Evolutionary conservation across 2,888 invertebrate species (phyloP), one percentile per base, ranked within the genome.

Genomic region (Drosophila quinaria): DNA sequence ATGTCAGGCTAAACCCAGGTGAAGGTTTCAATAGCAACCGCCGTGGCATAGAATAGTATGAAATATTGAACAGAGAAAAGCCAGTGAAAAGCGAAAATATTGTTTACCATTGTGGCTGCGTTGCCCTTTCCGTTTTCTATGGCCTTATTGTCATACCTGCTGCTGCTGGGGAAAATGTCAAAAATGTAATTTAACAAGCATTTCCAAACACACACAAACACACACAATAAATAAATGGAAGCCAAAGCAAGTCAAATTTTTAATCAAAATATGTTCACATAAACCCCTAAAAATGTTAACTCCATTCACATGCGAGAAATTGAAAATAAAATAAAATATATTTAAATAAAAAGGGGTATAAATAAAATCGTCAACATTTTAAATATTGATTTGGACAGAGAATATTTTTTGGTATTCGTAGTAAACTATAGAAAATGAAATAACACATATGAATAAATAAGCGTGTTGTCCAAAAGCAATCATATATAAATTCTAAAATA

Each of bases 171-270:
- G 25, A 63, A 68, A 65, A 51, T 55, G 61, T 69, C 63, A 44
- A 70, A 76, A 82, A 87, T 79, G 51, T 70, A 74, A 87, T 85
- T 76, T 71, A 70, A 79, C 69, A 68, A 82, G 60, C 74, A 63
- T 78, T 84, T 63, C 52, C 50, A 35, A 62, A 25, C 58, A 33
- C 46, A 60, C 11, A 17, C 19, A 46, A 29, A 22, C 44, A 58
- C 51, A 15, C 51, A 15, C 35, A 49, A 63, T 13, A n/a, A 58
- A 58, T 41, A 52, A 51, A 41, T 42, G 8, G 70, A 80, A 83
- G 86, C 83, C 80, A 82, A 69, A 78, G 71, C 69, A 66, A 76
- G 65, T 68, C 49, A 56, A 69, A 69, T 62, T 77, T 88, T 86
- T 80, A 88, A 80, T 88, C 72, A 88, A 88, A 58, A 83, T 69